These are phyloP conservation scores for Chesias legatella DNA, from an alignment of 2,888 invertebrate genomes.

Conservation along the genomic window DNA sequence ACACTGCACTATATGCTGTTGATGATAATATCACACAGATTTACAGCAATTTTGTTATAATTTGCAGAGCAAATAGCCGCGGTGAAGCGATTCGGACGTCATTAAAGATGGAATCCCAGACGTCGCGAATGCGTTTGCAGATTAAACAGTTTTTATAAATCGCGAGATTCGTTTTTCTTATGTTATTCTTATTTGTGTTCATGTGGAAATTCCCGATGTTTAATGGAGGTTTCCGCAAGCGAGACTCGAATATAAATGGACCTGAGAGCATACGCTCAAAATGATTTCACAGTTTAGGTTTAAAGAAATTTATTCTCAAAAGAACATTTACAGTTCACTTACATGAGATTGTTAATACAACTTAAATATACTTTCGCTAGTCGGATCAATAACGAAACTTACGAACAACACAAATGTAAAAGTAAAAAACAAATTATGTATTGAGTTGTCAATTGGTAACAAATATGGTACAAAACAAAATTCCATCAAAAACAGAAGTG, in stretches of 20 bases:
- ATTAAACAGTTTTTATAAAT: constrained; percentile 8
- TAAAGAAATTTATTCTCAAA: too few species aligned
- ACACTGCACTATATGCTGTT: constrained; percentile 36
- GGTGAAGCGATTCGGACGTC: constrained; percentile 4
- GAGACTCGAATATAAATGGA: constrained; percentile 9
- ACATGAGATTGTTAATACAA: too few species aligned
- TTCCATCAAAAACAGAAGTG: too few species aligned
- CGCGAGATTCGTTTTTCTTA: constrained; percentile 1
- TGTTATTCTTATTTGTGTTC: constrained; percentile 2
- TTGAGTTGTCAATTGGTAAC: too few species aligned
- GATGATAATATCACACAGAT: constrained; percentile 28
- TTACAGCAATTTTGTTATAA: constrained; percentile 24
- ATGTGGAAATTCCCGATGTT: constrained; percentile 2
- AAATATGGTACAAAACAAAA: too few species aligned
- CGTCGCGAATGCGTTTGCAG: constrained; percentile 16
- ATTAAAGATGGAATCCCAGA: constrained; percentile 16
- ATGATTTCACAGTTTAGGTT: constrained; percentile 31
- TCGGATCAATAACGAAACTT: too few species aligned
- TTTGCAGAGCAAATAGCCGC: constrained; percentile 25
- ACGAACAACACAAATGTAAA: too few species aligned
- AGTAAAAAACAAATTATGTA: too few species aligned
- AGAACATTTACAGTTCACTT: too few species aligned
- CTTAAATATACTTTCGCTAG: too few species aligned
- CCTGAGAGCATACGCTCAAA: constrained; percentile 37
- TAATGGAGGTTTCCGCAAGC: constrained; percentile 6